Conservation (phyloP, 2,888 invertebrate genomes). For the Synanthedon vespiformis region DNA sequence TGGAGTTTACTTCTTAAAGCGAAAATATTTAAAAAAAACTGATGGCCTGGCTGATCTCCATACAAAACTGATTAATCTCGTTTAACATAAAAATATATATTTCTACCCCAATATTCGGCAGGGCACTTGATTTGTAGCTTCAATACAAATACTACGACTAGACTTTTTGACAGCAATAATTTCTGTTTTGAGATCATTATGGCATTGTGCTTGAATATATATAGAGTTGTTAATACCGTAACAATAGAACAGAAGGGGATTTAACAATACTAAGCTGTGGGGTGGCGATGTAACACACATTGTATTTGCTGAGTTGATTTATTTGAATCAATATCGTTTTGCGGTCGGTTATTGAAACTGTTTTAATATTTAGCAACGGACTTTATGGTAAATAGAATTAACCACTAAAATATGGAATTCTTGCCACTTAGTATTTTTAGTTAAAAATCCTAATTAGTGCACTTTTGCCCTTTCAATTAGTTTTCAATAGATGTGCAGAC, state of each 20-base stretch:
- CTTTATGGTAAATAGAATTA: no score
- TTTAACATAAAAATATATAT: not conserved
- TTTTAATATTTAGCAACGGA: not conserved
- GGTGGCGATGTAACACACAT: slow-evolving; percentile 8
- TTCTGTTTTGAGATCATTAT: slow-evolving; percentile 31
- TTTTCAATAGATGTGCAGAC: no score
- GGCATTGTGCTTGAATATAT: slow-evolving; percentile 22
- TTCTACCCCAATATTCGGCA: not conserved
- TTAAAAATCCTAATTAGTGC: no score
- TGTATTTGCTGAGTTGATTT: slow-evolving; percentile 34
- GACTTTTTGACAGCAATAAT: slow-evolving; percentile 12
- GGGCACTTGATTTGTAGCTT: slow-evolving; percentile 35
- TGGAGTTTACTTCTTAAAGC: no score
- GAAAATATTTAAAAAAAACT: no score
- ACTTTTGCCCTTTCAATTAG: no score
- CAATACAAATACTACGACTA: slow-evolving; percentile 22
- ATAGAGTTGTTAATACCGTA: slow-evolving; percentile 20
- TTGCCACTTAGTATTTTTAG: no score
- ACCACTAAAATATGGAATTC: no score
- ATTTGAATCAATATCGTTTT: slow-evolving; percentile 18
- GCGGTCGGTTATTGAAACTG: slow-evolving; percentile 6
- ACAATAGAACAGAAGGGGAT: slow-evolving; percentile 7
- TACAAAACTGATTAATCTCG: no score
- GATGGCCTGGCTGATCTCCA: no score
- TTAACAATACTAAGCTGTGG: slow-evolving; percentile 6